These are phyloP conservation scores for Ciconia stormi DNA, from an alignment of 2,113 vertebrate species.

Conservation along the genomic window DNA sequence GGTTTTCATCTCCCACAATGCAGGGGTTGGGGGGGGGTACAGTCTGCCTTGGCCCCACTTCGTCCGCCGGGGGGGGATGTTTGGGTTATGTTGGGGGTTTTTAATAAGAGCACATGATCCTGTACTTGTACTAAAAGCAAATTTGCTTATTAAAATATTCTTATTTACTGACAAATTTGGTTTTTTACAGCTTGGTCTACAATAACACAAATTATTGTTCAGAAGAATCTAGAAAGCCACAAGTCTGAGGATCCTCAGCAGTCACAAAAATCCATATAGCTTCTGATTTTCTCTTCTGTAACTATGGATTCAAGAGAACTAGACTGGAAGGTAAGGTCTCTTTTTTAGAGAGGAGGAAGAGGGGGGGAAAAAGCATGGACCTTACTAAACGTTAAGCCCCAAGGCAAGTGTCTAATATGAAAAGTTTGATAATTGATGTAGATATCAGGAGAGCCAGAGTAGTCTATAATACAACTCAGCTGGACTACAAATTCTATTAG, in stretches of 20 bases:
- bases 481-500: background rate
- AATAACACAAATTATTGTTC: background rate
- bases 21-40: no score
- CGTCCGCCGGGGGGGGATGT: no score
- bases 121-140: background rate
- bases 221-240: background rate
- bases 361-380: accelerated
- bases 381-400: background rate
- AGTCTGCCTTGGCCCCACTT: no score
- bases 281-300: background rate
- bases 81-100: background rate
- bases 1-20: no score
- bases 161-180: background rate
- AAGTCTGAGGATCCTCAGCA: background rate
- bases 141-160: background rate
- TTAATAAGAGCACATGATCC: background rate
- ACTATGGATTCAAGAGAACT: background rate
- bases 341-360: background rate
- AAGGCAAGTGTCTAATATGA: background rate
- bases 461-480: background rate
- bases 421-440: background rate
- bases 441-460: background rate
- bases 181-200: background rate
- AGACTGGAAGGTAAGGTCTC: background rate
- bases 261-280: background rate